Percentiles rank a stretch among this genome's conserved stretches.
phyloP scores from a whole-genome alignment of 2,888 invertebrate genomes.

The Idaea straminata region DNA sequence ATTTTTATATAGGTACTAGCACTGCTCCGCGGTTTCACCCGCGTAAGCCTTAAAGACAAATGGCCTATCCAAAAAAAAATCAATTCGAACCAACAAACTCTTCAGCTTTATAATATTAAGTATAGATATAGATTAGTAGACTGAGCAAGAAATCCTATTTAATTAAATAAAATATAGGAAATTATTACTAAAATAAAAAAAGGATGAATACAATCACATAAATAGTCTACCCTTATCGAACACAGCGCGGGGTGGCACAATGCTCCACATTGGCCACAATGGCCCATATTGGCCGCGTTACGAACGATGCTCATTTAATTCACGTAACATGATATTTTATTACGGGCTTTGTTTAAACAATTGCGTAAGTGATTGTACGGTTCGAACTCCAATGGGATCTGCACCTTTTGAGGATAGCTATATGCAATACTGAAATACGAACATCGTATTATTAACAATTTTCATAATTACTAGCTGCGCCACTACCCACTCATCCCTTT shows the following conservation, averaged over 20 bases:
- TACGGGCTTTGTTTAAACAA: slow-evolving; percentile 75
- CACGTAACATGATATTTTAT: slow-evolving; percentile 73
- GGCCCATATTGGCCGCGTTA: slow-evolving; percentile 54
- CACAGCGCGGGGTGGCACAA: background rate
- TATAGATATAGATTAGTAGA: too few relatives aligned
- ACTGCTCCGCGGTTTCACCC: too few relatives aligned
- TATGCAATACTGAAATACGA: slow-evolving; percentile 34
- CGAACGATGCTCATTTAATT: slow-evolving; percentile 59
- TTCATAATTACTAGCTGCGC: too few relatives aligned
- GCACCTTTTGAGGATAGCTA: slow-evolving; percentile 53
- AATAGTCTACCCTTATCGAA: background rate
- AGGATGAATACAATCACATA: background rate
- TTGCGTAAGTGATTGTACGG: slow-evolving; percentile 76
- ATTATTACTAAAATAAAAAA: background rate
- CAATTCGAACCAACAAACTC: too few relatives aligned
- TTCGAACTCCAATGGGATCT: slow-evolving; percentile 40
- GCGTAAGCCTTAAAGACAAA: too few relatives aligned
- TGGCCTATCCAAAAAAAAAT: too few relatives aligned
- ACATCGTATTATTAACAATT: too few relatives aligned
- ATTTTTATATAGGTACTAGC: too few relatives aligned
- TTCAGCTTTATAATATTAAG: too few relatives aligned
- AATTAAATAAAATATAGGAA: background rate
- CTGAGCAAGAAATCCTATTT: too few relatives aligned
- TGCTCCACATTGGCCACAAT: background rate
- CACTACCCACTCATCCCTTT: too few relatives aligned